A percentile compares a stretch with the other conserved stretches of the same genome.
phyloP scores from a whole-genome alignment of 2,797 vertebrate species.

The Enteromius anoplus region DNA sequence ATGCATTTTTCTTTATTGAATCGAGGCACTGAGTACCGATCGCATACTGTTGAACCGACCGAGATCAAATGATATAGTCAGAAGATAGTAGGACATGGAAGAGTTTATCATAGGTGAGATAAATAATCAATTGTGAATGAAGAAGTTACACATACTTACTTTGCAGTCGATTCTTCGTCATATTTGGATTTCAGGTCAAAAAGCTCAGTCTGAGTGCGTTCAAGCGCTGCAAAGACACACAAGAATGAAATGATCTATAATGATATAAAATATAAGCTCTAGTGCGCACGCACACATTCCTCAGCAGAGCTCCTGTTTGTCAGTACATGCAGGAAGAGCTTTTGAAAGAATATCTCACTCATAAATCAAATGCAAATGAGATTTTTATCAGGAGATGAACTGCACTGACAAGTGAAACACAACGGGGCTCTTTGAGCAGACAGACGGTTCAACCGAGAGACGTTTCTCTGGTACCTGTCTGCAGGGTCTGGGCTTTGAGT shows the following conservation, averaged over 20 bases:
- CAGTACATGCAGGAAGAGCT: not conserved
- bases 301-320: not conserved
- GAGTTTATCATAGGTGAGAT: not conserved
- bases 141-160: constrained; percentile 81
- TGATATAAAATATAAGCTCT: not conserved
- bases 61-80: not conserved
- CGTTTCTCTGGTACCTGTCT: constrained; percentile 83
- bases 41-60: too few species aligned
- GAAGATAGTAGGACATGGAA: not conserved
- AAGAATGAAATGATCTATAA: not conserved
- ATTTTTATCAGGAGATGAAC: not conserved
- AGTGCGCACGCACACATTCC: not conserved
- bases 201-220: constrained; percentile 96
- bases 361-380: not conserved
- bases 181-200: constrained; percentile 99
- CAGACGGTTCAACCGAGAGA: not conserved
- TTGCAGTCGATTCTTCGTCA: constrained; percentile 97
- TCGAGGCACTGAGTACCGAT: not conserved
- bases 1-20: not conserved
- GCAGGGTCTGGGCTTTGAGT: constrained; percentile 91
- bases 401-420: not conserved
- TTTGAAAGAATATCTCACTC: not conserved
- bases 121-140: not conserved
- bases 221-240: constrained; percentile 82
- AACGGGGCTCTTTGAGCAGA: not conserved